Conservation (phyloP, 2,888 invertebrate genomes). For the Odontocolon sp. region DNA sequence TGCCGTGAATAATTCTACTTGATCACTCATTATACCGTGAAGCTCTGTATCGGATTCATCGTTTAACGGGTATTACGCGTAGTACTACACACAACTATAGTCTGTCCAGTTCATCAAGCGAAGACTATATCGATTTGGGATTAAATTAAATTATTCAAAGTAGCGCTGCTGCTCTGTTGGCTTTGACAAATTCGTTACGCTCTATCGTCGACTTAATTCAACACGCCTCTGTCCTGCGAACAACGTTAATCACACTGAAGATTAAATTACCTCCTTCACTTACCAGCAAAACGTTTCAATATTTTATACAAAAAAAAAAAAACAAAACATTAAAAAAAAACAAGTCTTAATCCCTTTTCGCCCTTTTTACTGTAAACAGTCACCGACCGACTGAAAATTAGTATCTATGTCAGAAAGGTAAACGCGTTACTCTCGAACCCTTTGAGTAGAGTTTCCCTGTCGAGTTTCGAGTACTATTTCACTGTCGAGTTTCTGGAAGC, state of each 20-base stretch:
- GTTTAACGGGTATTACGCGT: constrained; percentile 27
- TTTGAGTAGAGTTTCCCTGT: neutral
- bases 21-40: constrained; percentile 48
- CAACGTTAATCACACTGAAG: neutral
- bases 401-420: neutral
- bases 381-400: neutral
- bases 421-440: neutral
- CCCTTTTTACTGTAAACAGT: neutral
- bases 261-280: neutral
- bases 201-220: constrained; percentile 2
- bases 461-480: neutral
- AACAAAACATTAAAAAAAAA: neutral
- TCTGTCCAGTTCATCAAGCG: constrained; percentile 8
- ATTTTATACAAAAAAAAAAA: neutral
- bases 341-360: neutral
- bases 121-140: constrained; percentile 19
- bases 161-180: neutral
- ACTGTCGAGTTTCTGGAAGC: constrained; percentile 21
- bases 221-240: neutral
- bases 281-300: neutral
- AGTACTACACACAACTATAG: neutral
- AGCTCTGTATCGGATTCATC: constrained; percentile 41
- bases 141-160: constrained; percentile 49
- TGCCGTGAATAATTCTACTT: constrained; percentile 52
- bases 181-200: constrained; percentile 37